Conservation (phyloP, 2,888 invertebrate species). For the Nemotelus pantherinus region DNA sequence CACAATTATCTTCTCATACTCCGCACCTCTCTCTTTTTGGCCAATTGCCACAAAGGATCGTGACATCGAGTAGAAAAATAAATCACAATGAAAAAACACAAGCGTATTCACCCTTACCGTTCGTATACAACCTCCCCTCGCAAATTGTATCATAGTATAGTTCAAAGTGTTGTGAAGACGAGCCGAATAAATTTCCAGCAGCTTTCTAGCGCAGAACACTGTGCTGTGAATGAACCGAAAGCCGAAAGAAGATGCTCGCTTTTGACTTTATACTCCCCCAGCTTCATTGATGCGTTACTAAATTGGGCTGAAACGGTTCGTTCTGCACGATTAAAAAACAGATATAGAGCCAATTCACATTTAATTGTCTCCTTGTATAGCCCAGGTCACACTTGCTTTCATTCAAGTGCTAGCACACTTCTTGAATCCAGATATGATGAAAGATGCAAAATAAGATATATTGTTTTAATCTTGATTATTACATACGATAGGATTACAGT, state of each 20-base stretch:
- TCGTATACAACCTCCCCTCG: background rate
- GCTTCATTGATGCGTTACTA: constrained; percentile 36
- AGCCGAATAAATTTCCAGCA: constrained; percentile 5
- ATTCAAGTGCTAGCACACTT: constrained; percentile 6
- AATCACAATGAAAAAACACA: constrained; percentile 31
- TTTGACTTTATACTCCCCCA: constrained; percentile 37
- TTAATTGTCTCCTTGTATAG: constrained; percentile 44
- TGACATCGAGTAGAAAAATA: constrained; percentile 36
- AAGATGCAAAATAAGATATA: too few species aligned
- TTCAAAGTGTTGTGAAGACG: constrained; percentile 30
- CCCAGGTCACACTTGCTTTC: constrained; percentile 22
- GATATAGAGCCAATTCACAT: constrained; percentile 33
- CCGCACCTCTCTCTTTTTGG: background rate
- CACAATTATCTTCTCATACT: constrained; percentile 62
- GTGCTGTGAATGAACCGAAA: background rate
- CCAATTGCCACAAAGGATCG: constrained; percentile 26
- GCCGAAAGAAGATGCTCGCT: background rate
- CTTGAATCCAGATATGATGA: too few species aligned
- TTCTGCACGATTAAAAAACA: constrained; percentile 30
- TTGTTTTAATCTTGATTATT: too few species aligned
- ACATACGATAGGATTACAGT: too few species aligned
- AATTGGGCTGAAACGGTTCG: constrained; percentile 35
- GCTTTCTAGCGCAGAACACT: background rate
- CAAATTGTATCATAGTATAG: background rate
- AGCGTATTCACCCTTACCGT: constrained; percentile 1